Evolutionary conservation across 2,888 invertebrate species (phyloP).

Genomic region (Callimorpha dominula): DNA sequence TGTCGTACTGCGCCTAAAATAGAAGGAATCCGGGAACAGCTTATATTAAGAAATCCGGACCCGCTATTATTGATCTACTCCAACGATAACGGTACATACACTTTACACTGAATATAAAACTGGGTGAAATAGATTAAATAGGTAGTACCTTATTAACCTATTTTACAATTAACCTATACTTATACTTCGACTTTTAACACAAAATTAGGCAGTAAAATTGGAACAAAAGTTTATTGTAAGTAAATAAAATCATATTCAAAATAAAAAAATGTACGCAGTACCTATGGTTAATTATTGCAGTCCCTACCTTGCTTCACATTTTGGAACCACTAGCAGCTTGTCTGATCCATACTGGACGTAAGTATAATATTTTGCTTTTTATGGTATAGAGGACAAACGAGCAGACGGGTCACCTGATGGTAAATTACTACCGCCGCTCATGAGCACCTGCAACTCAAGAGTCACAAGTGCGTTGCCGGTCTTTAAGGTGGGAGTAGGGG

Average conservation of each 20-base stretch:
- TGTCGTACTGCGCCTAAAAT: no score
- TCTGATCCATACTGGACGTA: conserved; percentile 80
- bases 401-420: no score
- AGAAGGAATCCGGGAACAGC: no score
- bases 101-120: not conserved
- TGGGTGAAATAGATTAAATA: no score
- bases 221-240: not conserved
- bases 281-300: conserved; percentile 77
- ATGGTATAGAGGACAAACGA: no score
- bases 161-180: not conserved
- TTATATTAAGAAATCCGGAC: no score
- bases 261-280: conserved; percentile 68
- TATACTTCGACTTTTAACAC: not conserved
- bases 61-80: not conserved
- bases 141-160: not conserved
- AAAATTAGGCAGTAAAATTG: not conserved
- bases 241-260: not conserved
- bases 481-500: no score
- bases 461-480: no score
- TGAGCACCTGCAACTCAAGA: no score
- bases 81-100: not conserved
- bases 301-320: conserved; percentile 68
- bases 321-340: conserved; percentile 60
- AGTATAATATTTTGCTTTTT: conserved; percentile 57
- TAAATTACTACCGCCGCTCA: no score